phyloP scores from a whole-genome alignment of 2,888 invertebrate species.

The Myathropa florea region DNA sequence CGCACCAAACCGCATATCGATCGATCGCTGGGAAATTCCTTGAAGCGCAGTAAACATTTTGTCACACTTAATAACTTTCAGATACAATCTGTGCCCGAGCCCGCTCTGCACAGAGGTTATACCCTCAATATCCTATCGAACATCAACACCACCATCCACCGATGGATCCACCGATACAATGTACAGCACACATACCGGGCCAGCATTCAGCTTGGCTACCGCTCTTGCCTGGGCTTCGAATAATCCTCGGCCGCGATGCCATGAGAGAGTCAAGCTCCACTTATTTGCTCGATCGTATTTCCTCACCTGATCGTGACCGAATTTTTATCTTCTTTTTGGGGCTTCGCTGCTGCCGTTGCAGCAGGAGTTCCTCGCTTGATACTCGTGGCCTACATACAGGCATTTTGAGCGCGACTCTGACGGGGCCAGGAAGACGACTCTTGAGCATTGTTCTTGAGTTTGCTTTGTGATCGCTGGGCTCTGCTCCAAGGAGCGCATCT shows the following conservation, averaged over 20 bases:
- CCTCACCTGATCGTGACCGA: conserved; percentile 71
- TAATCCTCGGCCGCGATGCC: conserved; percentile 20
- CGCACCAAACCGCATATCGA: conserved; percentile 53
- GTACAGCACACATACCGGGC: conserved; percentile 25
- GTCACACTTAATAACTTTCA: conserved; percentile 73
- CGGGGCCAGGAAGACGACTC: conserved; percentile 1
- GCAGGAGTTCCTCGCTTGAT: conserved; percentile 18
- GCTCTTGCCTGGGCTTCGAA: conserved; percentile 19
- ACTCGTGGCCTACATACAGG: conserved; percentile 60
- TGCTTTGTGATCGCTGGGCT: not conserved
- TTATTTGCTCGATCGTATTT: conserved; percentile 70
- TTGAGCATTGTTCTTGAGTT: conserved; percentile 49
- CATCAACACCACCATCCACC: conserved; percentile 67
- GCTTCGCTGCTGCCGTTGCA: not conserved
- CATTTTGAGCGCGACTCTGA: not conserved
- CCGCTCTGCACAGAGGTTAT: conserved; percentile 61
- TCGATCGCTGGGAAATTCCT: conserved; percentile 69
- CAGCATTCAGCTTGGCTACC: conserved; percentile 31
- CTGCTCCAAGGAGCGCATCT: conserved; percentile 43
- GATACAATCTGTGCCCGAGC: conserved; percentile 65
- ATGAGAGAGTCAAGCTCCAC: conserved; percentile 71
- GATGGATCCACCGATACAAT: conserved; percentile 39
- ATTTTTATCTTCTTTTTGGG: conserved; percentile 48
- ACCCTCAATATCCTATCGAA: conserved; percentile 68
- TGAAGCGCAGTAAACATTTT: conserved; percentile 71